Base-by-base conservation (phyloP, 2,888 invertebrate species). In the Allophyes oxyacanthae region DNA sequence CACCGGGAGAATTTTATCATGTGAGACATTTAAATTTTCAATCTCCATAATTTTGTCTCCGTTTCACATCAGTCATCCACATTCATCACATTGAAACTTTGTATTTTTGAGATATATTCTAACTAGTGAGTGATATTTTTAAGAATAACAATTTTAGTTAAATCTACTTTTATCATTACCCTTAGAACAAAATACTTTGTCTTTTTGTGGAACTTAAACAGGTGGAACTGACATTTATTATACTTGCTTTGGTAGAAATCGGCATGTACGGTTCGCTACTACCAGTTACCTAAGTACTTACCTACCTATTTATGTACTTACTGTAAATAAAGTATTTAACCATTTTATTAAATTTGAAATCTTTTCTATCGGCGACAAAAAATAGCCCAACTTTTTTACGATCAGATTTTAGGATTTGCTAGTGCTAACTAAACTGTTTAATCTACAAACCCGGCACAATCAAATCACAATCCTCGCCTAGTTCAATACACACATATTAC, bases 391-490 rank as follows among this genome's bases (percentile, higher is more conserved):
- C 4, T 20, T 20, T 20, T 20, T 20, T 20, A 20, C 4, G 20
- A 20, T 20, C 20, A 4, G 20, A 20, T 20, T 20, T 20, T 20
- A 20, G 20, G 20, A 62, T 65, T 65, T 69, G 49, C 49, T 63
- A 45, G 69, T 30, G 37, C 55, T 63, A 63, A 69, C 63, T 64
- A 63, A 64, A 50, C 64, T 65, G 50, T 65, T 57, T 65, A 70
- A 70, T 64, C 70, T 65, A 40, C 57, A 51, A 64, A 64, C 64
- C 64, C 40, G 38, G 64, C 30, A 48, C 64, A 48, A 57, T 64
- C 65, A 68, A 72, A 59, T 58, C 51, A 52, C 57, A 55, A 68
- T 64, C 32, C 55, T 53, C 50, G 40, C 56, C 64, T 59, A 51
- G 43, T 70, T 51, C 70, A 56, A 46, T 40, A 48, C 53, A 51